Base-by-base conservation (phyloP, 2,113 vertebrate genomes). In the Oryzias celebensis region DNA sequence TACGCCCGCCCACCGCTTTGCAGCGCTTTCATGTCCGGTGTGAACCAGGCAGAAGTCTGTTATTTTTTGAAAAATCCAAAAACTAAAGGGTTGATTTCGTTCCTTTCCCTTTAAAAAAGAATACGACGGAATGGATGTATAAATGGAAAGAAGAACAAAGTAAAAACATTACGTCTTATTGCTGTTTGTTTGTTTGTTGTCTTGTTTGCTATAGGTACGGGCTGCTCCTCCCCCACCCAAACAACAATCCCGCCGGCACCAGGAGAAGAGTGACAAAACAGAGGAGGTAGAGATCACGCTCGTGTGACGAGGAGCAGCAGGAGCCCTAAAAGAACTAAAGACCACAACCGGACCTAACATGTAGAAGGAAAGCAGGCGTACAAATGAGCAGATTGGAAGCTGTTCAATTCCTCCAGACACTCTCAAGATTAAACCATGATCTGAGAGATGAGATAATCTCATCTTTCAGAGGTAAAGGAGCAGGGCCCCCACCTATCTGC, bases 221-320 rank as follows among this genome's bases (percentile, higher is more conserved):
- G 97, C 97, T 0, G 96, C 97, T 41, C 97, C 97, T 0, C 97
- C 97, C 0, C 96, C 96, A 4, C 97, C 96, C 0, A 97, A 95
- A 0, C 97, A 98, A 84, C 94, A 93, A 16, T 85, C 93, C 16
- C 93, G 95, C 44, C 89, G 94, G 72, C 85, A 92, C 0, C 50
- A 92, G 3, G 96, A 98, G 87, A 99, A 98, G 91, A 92, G 93
- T 0, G 96, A 98, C 84, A 99, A 98, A 88, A 93, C 94, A 0
- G 97, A 99, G 85, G 97, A 99, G 17, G 97, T 98, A 89, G 97
- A 99, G 73, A 97, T 99, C 81, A 99, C 97, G 0, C 93, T 99
- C 88, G 97, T 99, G 89, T 99, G 91, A 94, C 7, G 57, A 54
- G 62, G 49, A 41, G 36, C 62, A 62, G 56, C 52, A 66, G 68